Conservation (phyloP, 2,113 vertebrate species). For the Macrotis lagotis region DNA sequence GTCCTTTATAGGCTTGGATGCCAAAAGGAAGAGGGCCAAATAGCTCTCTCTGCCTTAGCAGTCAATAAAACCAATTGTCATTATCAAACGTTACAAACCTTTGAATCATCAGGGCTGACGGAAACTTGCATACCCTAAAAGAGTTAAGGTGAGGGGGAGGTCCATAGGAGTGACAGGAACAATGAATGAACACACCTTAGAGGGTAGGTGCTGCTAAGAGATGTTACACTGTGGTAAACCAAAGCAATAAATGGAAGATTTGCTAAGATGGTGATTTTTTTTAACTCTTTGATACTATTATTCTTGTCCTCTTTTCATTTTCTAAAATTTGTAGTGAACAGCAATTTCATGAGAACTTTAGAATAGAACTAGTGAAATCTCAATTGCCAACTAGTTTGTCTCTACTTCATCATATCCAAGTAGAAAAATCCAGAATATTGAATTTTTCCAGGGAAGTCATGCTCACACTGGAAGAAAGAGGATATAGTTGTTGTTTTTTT, state of each 20-base stretch:
- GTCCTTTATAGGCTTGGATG: neutral
- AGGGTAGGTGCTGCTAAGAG: neutral
- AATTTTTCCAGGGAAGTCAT: slow-evolving; percentile 16
- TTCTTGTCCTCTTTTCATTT: neutral
- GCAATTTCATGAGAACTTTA: neutral
- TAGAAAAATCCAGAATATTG: neutral
- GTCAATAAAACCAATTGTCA: neutral
- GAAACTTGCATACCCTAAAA: neutral
- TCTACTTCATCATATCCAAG: neutral
- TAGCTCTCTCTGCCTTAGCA: neutral
- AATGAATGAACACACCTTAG: neutral
- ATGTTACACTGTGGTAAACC: neutral
- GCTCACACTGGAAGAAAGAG: neutral
- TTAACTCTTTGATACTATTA: slow-evolving; percentile 17
- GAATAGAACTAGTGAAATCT: neutral
- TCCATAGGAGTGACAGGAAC: neutral
- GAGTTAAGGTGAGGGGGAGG: neutral
- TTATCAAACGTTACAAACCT: neutral
- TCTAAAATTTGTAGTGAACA: neutral
- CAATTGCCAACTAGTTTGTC: neutral
- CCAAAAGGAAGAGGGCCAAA: neutral
- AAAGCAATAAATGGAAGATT: slow-evolving; percentile 28
- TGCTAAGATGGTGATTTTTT: slow-evolving; percentile 19
- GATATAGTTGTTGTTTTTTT: no score
- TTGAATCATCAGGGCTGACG: neutral